Evolutionary conservation across 2,113 vertebrate genomes (phyloP).

Genomic region (Saimiri boliviensis): DNA sequence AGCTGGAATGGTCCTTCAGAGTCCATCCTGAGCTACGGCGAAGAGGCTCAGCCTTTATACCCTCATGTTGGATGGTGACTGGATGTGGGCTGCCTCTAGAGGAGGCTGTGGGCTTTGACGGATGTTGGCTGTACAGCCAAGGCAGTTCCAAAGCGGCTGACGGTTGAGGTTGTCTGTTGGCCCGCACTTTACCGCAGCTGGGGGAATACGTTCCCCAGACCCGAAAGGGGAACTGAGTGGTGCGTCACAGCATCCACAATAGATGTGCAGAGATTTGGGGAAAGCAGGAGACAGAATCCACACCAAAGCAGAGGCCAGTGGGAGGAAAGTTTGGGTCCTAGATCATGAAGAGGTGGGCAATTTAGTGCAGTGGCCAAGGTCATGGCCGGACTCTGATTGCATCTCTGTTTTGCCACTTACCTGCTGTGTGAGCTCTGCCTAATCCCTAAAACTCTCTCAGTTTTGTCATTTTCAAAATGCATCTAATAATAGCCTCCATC

Average conservation of each 20-base stretch:
- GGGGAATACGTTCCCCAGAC: neutral
- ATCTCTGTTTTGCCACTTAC: neutral
- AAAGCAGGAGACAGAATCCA: neutral
- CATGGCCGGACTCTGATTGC: neutral
- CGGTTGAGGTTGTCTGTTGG: neutral
- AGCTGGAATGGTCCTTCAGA: neutral
- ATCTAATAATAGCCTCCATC: neutral
- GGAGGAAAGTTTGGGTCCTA: neutral
- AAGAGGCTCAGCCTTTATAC: neutral
- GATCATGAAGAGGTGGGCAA: neutral
- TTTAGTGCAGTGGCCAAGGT: neutral
- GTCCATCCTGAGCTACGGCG: neutral
- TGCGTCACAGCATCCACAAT: neutral
- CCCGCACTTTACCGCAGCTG: neutral
- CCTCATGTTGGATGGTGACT: neutral
- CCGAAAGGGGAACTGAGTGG: neutral
- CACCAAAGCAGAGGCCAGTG: neutral
- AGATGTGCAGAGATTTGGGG: neutral
- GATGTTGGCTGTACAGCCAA: neutral
- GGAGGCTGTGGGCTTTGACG: neutral
- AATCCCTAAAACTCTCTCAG: neutral
- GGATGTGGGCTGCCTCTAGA: neutral
- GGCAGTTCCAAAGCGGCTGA: neutral
- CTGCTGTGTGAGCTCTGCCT: neutral
- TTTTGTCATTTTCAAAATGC: neutral